Evolutionary conservation across 2,113 vertebrate genomes (phyloP).

Genomic region (Calidris pugnax): DNA sequence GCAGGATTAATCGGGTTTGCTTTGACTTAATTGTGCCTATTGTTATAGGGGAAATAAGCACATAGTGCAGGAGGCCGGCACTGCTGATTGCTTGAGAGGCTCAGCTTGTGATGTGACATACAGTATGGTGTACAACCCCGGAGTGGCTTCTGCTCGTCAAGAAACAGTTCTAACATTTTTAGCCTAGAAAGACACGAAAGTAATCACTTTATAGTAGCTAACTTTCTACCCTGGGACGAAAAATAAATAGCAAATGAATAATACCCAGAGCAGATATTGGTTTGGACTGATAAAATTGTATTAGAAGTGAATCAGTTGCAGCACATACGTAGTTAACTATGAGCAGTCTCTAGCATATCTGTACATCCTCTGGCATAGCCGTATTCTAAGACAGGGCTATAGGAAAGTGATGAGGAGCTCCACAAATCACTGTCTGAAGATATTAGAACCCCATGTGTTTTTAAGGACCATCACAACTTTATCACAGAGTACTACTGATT

Average conservation of each 20-base stretch:
- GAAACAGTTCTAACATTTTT: background rate
- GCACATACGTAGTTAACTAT: background rate
- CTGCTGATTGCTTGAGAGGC: slow-evolving; percentile 44
- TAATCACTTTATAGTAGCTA: background rate
- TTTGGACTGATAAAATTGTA: background rate
- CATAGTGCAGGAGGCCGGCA: background rate
- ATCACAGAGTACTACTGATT: background rate
- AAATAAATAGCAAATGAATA: background rate
- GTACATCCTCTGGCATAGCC: background rate
- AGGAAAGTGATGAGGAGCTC: background rate
- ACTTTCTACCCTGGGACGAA: background rate
- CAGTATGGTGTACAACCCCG: background rate
- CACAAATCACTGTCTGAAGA: background rate
- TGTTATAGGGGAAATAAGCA: slow-evolving; percentile 32
- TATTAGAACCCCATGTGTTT: background rate
- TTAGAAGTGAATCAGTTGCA: background rate
- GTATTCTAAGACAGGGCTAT: background rate
- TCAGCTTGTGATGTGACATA: background rate
- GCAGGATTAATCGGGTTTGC: slow-evolving; percentile 28
- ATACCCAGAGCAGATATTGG: background rate
- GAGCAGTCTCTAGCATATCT: background rate
- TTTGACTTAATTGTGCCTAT: slow-evolving; percentile 60
- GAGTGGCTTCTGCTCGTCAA: background rate
- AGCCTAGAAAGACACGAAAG: background rate
- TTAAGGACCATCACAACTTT: background rate